phyloP scores from a whole-genome alignment of 2,797 vertebrate species.

The Cheirogaleus major region DNA sequence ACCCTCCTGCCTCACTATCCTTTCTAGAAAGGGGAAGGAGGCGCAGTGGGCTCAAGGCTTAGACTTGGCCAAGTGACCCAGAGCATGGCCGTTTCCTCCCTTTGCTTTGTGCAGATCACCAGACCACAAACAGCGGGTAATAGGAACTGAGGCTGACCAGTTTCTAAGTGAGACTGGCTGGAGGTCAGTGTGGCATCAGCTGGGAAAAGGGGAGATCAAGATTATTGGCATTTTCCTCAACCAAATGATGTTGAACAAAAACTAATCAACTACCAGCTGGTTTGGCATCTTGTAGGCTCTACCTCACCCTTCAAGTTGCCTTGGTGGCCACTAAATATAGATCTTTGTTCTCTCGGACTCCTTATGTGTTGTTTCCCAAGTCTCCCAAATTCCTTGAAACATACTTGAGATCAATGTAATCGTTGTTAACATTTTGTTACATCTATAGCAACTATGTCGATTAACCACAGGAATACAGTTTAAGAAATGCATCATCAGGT shows the following conservation, averaged over 20 bases:
- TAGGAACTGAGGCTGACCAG: accelerated
- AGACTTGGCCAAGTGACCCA: not conserved
- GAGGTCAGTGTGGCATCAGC: not conserved
- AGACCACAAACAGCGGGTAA: not conserved
- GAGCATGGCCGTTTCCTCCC: not conserved
- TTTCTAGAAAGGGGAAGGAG: not conserved
- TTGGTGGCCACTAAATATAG: not conserved
- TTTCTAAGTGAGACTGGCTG: not conserved
- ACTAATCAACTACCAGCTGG: not conserved
- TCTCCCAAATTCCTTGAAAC: not conserved
- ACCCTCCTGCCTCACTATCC: not conserved
- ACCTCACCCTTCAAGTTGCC: not conserved
- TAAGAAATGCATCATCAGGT: not conserved
- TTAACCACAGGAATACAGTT: not conserved
- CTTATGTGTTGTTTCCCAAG: not conserved
- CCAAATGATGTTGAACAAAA: not conserved
- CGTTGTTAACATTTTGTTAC: not conserved
- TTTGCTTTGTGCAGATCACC: not conserved
- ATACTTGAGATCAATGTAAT: not conserved
- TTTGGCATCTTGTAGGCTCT: not conserved
- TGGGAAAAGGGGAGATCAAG: not conserved
- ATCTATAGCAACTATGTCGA: not conserved
- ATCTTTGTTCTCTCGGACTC: not conserved
- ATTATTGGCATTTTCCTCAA: not conserved
- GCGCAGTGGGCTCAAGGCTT: too few relatives aligned